Evolutionary conservation across 2,888 invertebrate species (phyloP), one percentile per base, ranked within the genome.

Genomic region (Tipula helvola): DNA sequence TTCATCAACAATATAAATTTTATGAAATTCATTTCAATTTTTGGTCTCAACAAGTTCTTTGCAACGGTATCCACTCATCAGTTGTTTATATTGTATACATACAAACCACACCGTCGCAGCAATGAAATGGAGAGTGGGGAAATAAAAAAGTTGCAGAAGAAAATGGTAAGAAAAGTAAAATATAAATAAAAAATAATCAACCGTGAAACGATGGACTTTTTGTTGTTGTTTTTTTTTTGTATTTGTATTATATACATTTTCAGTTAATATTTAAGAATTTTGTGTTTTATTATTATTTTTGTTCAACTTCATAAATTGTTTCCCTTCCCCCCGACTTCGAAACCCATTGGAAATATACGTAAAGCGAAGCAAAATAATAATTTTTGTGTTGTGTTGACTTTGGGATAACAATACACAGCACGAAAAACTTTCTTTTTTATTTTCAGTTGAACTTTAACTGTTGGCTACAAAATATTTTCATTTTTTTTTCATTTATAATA

Each of bases 161-260:
- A 52, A 52, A 28, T 71, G 71, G 71, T n/a, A 71, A 71, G 18
- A 28, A 71, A 71, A 71, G 18, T 52, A 52, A 52, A 52, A 52
- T 71, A 28, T 71, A 71, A 71, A 71, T 71, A 28, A 71, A 71
- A 71, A 71, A 71, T 71, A 28, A 71, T 71, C 71, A 71, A 71
- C 71, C 71, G 71, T 71, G 71, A 71, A 71, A 71, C 71, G 71
- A 71, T 71, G 71, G 71, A 71, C 71, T 71, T 71, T 71, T 71
- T 71, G 71, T 71, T 71, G 71, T 18, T 52, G n/a, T 52, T 42
- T 42, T 39, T 7, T 39, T 39, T 39, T 39, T 39, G n/a, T 52
- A 52, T 52, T 52, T 28, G 18, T 71, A 71, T 71, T 71, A 16
- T 57, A 71, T 28, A 71, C 71, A 8, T 28, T 71, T 71, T 71